Conservation (phyloP, 2,888 invertebrate genomes). For the Platycheirus albimanus region DNA sequence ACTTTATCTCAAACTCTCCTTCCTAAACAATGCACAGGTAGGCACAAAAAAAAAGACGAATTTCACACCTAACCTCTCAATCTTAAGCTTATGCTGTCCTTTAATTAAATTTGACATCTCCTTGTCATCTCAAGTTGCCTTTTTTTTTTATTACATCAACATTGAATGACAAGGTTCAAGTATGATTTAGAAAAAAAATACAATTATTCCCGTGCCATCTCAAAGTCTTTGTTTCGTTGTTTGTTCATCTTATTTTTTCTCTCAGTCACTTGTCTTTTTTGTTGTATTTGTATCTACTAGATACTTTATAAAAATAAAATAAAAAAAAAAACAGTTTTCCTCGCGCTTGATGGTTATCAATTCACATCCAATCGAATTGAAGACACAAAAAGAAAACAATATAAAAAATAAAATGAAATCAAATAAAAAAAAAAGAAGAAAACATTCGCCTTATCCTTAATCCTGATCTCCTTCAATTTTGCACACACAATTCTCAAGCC, state of each 20-base stretch:
- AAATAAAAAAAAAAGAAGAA: conserved; percentile 9
- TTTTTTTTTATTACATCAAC: background rate
- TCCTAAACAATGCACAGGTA: too few relatives aligned
- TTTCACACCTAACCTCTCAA: too few relatives aligned
- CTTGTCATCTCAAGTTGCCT: background rate
- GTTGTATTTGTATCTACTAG: too few relatives aligned
- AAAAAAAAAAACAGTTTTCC: conserved; percentile 15
- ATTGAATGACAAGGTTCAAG: background rate
- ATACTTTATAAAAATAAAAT: too few relatives aligned
- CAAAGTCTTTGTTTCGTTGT: background rate
- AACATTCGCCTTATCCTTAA: conserved; percentile 51
- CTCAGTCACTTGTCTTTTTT: conserved; percentile 36
- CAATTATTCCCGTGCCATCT: background rate
- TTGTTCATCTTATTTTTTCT: conserved; percentile 38
- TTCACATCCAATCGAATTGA: conserved; percentile 48
- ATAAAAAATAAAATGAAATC: background rate
- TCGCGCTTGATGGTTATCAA: conserved; percentile 52
- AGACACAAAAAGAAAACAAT: conserved; percentile 16
- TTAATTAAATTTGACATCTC: conserved; percentile 8
- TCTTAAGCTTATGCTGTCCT: background rate
- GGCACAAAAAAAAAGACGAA: too few relatives aligned
- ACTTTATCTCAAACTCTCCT: too few relatives aligned
- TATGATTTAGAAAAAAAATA: background rate
- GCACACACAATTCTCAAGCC: conserved; percentile 33
- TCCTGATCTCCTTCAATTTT: conserved; percentile 57